Conservation (phyloP, 1,140 invertebrate genomes). For the Aphaenogaster rudis region DNA sequence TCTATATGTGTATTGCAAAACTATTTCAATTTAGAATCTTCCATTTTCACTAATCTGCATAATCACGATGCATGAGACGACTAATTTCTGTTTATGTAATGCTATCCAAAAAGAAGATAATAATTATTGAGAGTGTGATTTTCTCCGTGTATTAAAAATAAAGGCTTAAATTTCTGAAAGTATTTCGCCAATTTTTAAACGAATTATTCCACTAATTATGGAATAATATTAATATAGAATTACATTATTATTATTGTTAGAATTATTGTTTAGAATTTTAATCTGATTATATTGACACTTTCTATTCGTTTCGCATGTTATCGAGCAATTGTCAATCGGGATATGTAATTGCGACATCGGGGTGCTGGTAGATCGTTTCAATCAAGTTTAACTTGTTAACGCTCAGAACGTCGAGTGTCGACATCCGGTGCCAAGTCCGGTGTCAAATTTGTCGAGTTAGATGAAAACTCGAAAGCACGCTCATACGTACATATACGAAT, state of each 20-base stretch:
- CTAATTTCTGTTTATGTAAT: not conserved
- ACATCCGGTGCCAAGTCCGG: slow-evolving; percentile 20
- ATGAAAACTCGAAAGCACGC: slow-evolving; percentile 9
- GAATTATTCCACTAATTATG: not conserved
- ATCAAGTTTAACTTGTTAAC: slow-evolving; percentile 39
- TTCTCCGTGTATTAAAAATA: not conserved
- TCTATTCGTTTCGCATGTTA: not conserved
- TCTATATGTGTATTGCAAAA: not conserved
- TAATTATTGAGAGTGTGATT: not conserved
- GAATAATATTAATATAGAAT: not conserved
- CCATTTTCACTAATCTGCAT: not conserved
- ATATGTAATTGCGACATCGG: not conserved
- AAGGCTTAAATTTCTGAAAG: not conserved
- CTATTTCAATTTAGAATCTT: not conserved
- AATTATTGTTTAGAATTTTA: not conserved
- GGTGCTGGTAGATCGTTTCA: slow-evolving; percentile 21
- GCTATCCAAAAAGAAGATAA: not conserved
- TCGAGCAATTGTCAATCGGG: not conserved
- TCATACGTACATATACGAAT: not conserved
- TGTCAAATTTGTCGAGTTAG: slow-evolving; percentile 10
- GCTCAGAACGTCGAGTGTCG: not conserved
- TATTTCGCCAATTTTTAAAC: not conserved
- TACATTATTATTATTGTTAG: not conserved
- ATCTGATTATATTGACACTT: not conserved
- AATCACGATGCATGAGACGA: not conserved